Percentiles rank a stretch among this genome's conserved stretches.
Conservation (phyloP, 64 coral and sea anemone genomes). For the Pocillopora damicornis region DNA sequence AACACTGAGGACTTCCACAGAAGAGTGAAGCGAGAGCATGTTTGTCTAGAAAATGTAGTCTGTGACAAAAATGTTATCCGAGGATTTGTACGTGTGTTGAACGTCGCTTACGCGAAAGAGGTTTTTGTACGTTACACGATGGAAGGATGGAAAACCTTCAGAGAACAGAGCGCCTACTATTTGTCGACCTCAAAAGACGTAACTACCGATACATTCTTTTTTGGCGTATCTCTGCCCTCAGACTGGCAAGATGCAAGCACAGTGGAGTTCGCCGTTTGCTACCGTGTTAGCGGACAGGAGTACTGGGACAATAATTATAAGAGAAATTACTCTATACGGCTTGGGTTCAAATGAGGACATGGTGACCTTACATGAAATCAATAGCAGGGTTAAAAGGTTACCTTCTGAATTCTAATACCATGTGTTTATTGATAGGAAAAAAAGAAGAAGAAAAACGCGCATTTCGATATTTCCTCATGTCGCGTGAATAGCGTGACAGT, state of each 20-base stretch:
- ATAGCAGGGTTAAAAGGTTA: background rate
- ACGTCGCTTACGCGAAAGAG: conserved; percentile 50
- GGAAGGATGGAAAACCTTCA: conserved; percentile 39
- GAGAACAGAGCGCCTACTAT: conserved; percentile 32
- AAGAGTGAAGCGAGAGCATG: conserved; percentile 20
- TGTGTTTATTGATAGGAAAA: background rate
- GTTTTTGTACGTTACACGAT: conserved; percentile 39
- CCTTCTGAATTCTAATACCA: background rate
- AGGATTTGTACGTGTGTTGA: conserved; percentile 54
- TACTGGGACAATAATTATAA: conserved; percentile 67
- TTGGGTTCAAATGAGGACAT: background rate
- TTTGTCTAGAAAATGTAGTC: conserved; percentile 57
- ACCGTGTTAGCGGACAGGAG: conserved; percentile 16
- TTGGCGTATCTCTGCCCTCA: conserved; percentile 16
- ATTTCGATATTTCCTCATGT: no score
- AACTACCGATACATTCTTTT: conserved; percentile 52
- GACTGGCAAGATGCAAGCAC: conserved; percentile 9
- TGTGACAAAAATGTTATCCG: conserved; percentile 31
- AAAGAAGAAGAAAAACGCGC: background rate
- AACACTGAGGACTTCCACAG: background rate
- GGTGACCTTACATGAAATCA: background rate
- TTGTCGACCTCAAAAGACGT: conserved; percentile 33
- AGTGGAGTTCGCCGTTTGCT: conserved; percentile 66
- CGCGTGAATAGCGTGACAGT: no score
- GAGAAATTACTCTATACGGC: conserved; percentile 47